Evolutionary conservation across 2,113 vertebrate genomes (phyloP).

Genomic region (Antechinus flavipes): DNA sequence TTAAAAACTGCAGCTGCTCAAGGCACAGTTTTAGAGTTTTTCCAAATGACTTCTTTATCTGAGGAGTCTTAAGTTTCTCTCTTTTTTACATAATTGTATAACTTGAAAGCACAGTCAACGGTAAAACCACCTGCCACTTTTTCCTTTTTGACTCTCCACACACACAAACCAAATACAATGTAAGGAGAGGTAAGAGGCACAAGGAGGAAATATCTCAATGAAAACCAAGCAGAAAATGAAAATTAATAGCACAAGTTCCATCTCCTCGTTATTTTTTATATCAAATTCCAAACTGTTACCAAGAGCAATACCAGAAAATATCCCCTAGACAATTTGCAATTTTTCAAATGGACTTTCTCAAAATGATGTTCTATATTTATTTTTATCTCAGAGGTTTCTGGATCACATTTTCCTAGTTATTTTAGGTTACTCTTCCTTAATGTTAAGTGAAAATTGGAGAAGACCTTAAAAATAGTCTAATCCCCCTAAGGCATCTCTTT

Average conservation of each 20-base stretch:
- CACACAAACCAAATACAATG: too few species aligned
- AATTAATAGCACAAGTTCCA: background rate
- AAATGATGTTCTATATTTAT: background rate
- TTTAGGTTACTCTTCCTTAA: background rate
- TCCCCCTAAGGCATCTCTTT: background rate
- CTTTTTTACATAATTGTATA: background rate
- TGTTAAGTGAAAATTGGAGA: background rate
- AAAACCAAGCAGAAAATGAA: slow-evolving; percentile 18
- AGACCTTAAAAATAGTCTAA: background rate
- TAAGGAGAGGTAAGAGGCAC: background rate
- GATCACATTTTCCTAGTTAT: background rate
- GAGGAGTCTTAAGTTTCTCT: background rate
- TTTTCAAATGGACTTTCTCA: background rate
- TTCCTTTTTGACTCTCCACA: background rate
- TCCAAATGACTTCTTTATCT: slow-evolving; percentile 4
- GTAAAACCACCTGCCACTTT: slow-evolving; percentile 13
- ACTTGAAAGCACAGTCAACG: background rate
- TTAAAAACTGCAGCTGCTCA: background rate
- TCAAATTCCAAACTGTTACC: slow-evolving; percentile 1
- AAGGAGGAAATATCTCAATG: slow-evolving; percentile 17
- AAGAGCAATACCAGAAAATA: background rate
- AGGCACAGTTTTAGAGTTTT: background rate
- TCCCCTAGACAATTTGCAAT: background rate
- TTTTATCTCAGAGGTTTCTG: background rate
- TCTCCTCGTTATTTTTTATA: background rate